Conservation (phyloP, 2,888 invertebrate species). For the Seira musarum region DNA sequence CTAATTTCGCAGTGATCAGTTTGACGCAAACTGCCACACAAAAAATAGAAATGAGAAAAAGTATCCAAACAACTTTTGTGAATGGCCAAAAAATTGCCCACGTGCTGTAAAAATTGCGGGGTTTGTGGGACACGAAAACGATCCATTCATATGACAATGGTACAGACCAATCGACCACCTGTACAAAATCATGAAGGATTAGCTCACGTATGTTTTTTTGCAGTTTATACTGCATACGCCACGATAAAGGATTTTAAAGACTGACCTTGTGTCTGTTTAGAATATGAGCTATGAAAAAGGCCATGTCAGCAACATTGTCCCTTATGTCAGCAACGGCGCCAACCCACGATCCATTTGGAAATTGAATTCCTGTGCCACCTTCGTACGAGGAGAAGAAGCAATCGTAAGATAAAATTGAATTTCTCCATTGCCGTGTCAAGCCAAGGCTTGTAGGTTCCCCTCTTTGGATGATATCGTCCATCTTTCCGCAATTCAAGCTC, state of each 20-base stretch:
- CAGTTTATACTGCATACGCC: no score
- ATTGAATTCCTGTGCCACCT: slow-evolving; percentile 37
- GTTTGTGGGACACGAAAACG: slow-evolving; percentile 40
- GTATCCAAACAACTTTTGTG: slow-evolving; percentile 18
- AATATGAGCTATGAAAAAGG: slow-evolving; percentile 30
- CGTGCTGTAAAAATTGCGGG: slow-evolving; percentile 14
- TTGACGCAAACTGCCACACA: not conserved
- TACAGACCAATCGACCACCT: slow-evolving; percentile 40
- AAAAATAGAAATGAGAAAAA: slow-evolving; percentile 16
- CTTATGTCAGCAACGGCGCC: slow-evolving; percentile 39
- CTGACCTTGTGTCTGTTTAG: slow-evolving; percentile 29
- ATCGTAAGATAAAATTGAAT: slow-evolving; percentile 42
- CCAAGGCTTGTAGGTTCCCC: slow-evolving; percentile 38
- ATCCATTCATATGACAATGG: slow-evolving; percentile 49
- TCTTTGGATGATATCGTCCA: slow-evolving; percentile 11
- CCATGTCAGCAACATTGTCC: slow-evolving; percentile 29
- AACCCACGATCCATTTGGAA: slow-evolving; percentile 44
- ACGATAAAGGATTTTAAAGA: no score
- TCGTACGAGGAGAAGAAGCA: slow-evolving; percentile 17
- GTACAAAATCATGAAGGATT: no score
- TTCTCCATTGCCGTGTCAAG: slow-evolving; percentile 24
- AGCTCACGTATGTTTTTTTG: no score
- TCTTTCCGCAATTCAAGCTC: not conserved
- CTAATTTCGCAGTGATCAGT: not conserved
- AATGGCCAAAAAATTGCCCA: slow-evolving; percentile 42